phyloP scores from a whole-genome alignment of 2,113 vertebrate genomes.

The Bubo scandiacus region DNA sequence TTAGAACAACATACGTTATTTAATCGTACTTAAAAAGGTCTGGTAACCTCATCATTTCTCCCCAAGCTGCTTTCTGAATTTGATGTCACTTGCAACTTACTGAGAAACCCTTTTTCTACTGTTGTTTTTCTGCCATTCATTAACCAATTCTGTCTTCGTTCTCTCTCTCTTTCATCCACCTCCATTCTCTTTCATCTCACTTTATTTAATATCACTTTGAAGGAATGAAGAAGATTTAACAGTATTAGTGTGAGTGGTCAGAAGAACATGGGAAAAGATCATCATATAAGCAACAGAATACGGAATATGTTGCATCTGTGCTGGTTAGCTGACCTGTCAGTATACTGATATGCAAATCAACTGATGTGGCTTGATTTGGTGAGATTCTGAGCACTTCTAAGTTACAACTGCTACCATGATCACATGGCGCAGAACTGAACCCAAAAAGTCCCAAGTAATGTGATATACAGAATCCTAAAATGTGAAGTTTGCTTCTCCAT shows the following conservation, averaged over 20 bases:
- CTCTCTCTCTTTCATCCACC: neutral
- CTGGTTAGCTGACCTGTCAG: neutral
- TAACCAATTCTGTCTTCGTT: neutral
- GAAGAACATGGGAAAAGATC: neutral
- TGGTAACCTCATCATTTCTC: neutral
- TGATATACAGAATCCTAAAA: neutral
- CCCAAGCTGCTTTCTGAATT: neutral
- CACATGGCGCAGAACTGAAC: neutral
- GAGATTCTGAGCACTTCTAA: neutral
- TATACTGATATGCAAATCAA: neutral
- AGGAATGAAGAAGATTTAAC: neutral
- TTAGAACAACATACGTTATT: neutral
- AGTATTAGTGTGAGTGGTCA: neutral
- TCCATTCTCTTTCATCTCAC: neutral
- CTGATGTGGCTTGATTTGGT: neutral
- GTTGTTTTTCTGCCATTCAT: neutral
- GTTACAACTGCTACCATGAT: neutral
- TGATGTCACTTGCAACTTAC: neutral
- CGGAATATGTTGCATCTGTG: neutral
- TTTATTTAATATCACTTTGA: neutral
- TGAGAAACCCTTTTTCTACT: neutral
- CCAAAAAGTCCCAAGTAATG: neutral
- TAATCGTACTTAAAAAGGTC: neutral
- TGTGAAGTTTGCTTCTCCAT: neutral
- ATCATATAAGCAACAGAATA: neutral